These are phyloP conservation scores for Illadopsis cleaveri DNA, from an alignment of 2,113 vertebrate species.

Conservation along the genomic window DNA sequence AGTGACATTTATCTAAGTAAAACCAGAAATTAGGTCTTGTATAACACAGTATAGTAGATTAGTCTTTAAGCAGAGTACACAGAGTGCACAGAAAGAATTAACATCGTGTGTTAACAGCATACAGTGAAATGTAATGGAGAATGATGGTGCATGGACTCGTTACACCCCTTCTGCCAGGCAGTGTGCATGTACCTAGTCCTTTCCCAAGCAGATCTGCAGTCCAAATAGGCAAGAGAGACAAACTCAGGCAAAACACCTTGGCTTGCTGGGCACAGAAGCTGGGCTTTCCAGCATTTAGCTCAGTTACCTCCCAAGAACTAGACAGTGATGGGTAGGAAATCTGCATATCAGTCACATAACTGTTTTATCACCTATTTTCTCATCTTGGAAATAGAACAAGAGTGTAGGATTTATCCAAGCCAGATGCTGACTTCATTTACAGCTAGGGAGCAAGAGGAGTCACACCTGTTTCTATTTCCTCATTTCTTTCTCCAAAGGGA, in stretches of 20 bases:
- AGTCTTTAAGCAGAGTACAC: not conserved
- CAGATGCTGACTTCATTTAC: constrained; percentile 37
- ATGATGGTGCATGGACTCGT: accelerated
- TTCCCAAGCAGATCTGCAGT: not conserved
- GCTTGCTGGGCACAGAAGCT: not conserved
- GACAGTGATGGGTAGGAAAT: not conserved
- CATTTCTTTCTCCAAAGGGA: constrained; percentile 14
- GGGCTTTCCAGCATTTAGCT: not conserved
- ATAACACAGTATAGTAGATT: not conserved
- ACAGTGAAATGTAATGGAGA: not conserved
- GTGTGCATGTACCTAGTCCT: accelerated
- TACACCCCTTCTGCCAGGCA: not conserved
- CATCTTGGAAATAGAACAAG: constrained; percentile 29
- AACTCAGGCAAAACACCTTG: not conserved
- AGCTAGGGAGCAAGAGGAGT: not conserved
- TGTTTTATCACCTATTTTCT: constrained; percentile 27
- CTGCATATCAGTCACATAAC: constrained; percentile 10
- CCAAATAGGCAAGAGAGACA: not conserved
- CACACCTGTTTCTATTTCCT: constrained; percentile 1
- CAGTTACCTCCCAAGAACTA: constrained; percentile 2
- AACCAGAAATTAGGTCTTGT: not conserved
- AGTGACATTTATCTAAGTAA: not conserved
- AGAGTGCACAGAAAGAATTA: not conserved
- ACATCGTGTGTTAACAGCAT: not conserved
- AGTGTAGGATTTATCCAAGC: not conserved